Conservation (phyloP, 2,113 vertebrate species). For the Mus spicilegus region DNA sequence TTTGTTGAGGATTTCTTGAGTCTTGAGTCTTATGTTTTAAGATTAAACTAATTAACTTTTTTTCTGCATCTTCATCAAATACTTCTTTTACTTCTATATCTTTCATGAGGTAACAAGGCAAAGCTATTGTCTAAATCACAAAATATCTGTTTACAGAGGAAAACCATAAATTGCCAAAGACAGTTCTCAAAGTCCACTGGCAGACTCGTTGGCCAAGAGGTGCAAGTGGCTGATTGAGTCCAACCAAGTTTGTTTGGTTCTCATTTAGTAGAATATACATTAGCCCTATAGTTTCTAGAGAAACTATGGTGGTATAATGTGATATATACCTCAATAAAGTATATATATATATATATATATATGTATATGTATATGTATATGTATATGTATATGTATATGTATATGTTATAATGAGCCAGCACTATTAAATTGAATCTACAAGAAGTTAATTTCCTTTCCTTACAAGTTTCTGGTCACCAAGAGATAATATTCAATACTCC, state of each 20-base stretch:
- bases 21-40: conserved; percentile 18
- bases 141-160: not conserved
- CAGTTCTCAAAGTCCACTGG: not conserved
- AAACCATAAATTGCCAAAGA: not conserved
- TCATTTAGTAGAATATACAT: not conserved
- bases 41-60: not conserved
- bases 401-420: not conserved
- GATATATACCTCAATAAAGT: not conserved
- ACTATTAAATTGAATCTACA: not conserved
- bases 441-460: conserved; percentile 36
- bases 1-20: not conserved
- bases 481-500: not conserved
- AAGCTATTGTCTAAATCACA: not conserved
- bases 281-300: not conserved
- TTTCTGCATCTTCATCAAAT: conserved; percentile 5
- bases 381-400: not conserved
- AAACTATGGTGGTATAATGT: not conserved
- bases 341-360: not conserved
- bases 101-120: not conserved
- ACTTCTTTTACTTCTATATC: not conserved
- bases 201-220: not conserved
- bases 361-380: too few species aligned
- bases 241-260: not conserved
- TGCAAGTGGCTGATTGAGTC: not conserved
- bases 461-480: not conserved